phyloP scores from a whole-genome alignment of 1,140 invertebrate genomes.

The Fopius arisanus region DNA sequence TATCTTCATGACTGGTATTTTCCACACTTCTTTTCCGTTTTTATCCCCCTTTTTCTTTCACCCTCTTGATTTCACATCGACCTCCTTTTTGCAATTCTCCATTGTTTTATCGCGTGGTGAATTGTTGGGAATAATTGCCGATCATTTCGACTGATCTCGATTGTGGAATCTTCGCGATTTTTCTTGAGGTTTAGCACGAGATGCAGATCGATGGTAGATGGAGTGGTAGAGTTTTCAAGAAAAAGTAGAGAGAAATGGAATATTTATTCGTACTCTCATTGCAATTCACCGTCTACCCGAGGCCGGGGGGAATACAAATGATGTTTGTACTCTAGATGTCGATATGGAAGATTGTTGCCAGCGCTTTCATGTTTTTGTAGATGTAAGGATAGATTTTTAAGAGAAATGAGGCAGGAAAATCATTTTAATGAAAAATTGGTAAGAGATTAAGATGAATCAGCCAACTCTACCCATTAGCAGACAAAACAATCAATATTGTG shows the following conservation, averaged over 20 bases:
- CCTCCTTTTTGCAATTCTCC: constrained; percentile 15
- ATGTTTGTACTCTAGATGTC: constrained; percentile 35
- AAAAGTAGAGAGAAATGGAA: constrained; percentile 7
- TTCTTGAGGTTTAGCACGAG: too few relatives aligned
- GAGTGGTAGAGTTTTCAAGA: too few relatives aligned
- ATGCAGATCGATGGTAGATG: too few relatives aligned
- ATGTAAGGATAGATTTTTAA: constrained; percentile 23
- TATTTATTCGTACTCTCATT: constrained; percentile 25
- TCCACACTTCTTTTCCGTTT: neutral
- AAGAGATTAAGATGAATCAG: too few relatives aligned
- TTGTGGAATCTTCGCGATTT: constrained; percentile 7
- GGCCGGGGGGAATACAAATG: constrained; percentile 19
- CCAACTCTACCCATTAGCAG: too few relatives aligned
- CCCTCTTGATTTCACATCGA: constrained; percentile 16
- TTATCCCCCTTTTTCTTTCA: neutral
- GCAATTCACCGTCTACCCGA: neutral
- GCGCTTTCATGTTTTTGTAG: constrained; percentile 29
- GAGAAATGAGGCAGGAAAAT: constrained; percentile 3
- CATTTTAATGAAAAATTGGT: too few relatives aligned
- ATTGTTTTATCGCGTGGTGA: constrained; percentile 25
- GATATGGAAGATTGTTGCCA: constrained; percentile 31
- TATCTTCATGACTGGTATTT: constrained; percentile 24
- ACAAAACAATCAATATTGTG: too few relatives aligned
- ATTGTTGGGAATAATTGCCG: constrained; percentile 20
- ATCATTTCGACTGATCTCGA: neutral